Evolutionary conservation across 2,113 vertebrate species (phyloP).

Genomic region (Cariama cristata): DNA sequence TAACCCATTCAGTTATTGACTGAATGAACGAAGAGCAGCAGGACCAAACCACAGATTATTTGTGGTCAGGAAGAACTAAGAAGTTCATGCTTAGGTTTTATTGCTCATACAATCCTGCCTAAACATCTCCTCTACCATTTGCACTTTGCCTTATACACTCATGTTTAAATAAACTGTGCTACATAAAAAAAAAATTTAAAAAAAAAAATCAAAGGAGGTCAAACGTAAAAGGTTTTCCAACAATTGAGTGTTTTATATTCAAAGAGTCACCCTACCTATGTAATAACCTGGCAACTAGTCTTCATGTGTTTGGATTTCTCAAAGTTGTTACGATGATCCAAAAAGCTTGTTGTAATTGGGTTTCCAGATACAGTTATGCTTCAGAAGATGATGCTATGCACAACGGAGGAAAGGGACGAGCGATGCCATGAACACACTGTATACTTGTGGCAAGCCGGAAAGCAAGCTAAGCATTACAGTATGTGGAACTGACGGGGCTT

Average conservation of each 20-base stretch:
- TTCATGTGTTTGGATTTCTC: neutral
- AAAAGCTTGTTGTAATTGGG: neutral
- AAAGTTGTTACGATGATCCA: neutral
- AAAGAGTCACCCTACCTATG: neutral
- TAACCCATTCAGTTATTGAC: neutral
- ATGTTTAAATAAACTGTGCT: neutral
- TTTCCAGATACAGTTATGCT: neutral
- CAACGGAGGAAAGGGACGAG: neutral
- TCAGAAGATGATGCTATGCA: neutral
- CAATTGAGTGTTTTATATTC: neutral
- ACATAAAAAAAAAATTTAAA: neutral
- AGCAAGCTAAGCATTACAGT: neutral
- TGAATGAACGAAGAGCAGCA: neutral
- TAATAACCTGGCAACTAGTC: neutral
- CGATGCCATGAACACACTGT: neutral
- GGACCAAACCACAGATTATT: neutral
- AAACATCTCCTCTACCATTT: neutral
- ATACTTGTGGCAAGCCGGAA: neutral
- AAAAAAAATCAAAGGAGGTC: neutral
- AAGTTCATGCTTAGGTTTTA: neutral
- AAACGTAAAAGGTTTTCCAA: neutral
- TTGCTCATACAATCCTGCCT: neutral
- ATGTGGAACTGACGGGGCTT: neutral
- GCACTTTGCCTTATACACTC: neutral
- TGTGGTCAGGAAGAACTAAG: neutral